Percentiles rank a stretch among this genome's conserved stretches.
phyloP scores from a whole-genome alignment of 2,113 vertebrate genomes.

The Polypterus bichir region DNA sequence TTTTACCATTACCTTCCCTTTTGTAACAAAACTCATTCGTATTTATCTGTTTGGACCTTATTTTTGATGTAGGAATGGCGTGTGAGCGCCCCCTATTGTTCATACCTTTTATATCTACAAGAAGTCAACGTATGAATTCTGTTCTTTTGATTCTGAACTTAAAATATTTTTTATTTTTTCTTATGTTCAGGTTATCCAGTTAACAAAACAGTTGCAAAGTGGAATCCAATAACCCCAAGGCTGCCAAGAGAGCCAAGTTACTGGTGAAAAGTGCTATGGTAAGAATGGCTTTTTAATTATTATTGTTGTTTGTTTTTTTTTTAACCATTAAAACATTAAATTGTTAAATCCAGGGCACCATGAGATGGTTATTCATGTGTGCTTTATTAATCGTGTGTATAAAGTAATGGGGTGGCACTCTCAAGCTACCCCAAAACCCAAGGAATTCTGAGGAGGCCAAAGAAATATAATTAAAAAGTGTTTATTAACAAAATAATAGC shows the following conservation, averaged over 20 bases:
- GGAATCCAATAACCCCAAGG: constrained; percentile 49
- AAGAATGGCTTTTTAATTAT: too few relatives aligned
- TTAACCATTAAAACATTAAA: too few relatives aligned
- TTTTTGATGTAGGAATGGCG: not conserved
- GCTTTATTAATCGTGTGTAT: too few relatives aligned
- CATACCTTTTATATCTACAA: not conserved
- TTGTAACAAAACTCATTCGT: not conserved
- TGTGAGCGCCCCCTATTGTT: too few relatives aligned
- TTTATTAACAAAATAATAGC: too few relatives aligned
- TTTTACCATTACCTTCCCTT: not conserved
- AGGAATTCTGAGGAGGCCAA: too few relatives aligned
- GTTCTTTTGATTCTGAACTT: not conserved
- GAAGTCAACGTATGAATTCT: not conserved
- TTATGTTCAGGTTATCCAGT: constrained; percentile 30
- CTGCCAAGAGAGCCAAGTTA: constrained; percentile 14
- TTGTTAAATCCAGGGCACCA: too few relatives aligned
- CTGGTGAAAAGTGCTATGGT: constrained; percentile 49
- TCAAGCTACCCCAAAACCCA: too few relatives aligned
- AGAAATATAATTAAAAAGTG: too few relatives aligned
- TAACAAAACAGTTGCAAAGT: constrained; percentile 37
- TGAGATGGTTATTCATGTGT: too few relatives aligned
- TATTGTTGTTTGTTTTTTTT: too few relatives aligned
- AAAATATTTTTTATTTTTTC: constrained; percentile 13
- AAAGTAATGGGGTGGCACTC: too few relatives aligned
- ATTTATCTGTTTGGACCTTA: not conserved